Conservation (phyloP, 1,140 invertebrate genomes). For the Trichogramma pretiosum region DNA sequence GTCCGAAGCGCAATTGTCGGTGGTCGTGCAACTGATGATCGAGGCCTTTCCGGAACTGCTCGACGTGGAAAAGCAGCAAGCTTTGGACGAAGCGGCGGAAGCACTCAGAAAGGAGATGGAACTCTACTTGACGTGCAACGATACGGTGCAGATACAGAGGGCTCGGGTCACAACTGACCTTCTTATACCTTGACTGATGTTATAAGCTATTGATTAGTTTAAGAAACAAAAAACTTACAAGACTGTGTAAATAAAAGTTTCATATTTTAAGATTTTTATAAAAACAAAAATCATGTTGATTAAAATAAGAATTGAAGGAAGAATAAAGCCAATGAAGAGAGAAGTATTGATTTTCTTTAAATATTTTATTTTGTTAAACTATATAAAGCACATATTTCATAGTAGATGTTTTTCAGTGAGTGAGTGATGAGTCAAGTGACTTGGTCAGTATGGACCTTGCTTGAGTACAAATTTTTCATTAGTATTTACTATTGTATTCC, state of each 20-base stretch:
- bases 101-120: constrained; percentile 30
- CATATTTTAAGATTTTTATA: too few relatives aligned
- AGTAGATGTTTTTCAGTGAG: constrained; percentile 30
- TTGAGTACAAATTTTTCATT: too few relatives aligned
- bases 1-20: constrained; percentile 26
- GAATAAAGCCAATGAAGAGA: background rate
- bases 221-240: too few relatives aligned
- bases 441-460: constrained; percentile 19
- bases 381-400: constrained; percentile 38
- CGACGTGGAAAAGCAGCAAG: constrained; percentile 21
- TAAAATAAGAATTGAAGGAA: background rate
- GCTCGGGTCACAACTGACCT: constrained; percentile 33
- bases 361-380: constrained; percentile 38
- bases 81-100: constrained; percentile 21
- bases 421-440: constrained; percentile 27
- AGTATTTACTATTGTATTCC: too few relatives aligned
- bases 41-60: constrained; percentile 24
- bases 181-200: constrained; percentile 26
- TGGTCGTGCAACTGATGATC: constrained; percentile 26
- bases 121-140: constrained; percentile 24
- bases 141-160: constrained; percentile 24
- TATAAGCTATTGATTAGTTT: too few relatives aligned
- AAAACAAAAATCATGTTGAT: too few relatives aligned
- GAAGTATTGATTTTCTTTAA: constrained; percentile 8
- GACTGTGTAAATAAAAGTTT: too few relatives aligned